Conservation (phyloP, 1,140 invertebrate genomes). For the Scaptomyza pallida region DNA sequence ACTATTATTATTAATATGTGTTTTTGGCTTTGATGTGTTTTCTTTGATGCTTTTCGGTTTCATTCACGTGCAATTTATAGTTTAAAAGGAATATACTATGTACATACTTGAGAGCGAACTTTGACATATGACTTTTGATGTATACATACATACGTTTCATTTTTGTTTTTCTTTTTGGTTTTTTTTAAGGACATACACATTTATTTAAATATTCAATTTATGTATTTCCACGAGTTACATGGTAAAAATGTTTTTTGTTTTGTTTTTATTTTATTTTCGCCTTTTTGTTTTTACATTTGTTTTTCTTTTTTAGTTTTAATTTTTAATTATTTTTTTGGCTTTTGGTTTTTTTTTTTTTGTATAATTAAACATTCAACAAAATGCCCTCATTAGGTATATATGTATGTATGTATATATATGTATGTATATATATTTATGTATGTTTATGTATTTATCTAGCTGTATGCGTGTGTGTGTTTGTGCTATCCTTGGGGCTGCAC, state of each 20-base stretch:
- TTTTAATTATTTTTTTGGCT: conserved; percentile 20
- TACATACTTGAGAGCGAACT: conserved; percentile 39
- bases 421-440: conserved; percentile 31
- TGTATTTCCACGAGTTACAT: conserved; percentile 19
- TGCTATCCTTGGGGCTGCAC: too few relatives aligned
- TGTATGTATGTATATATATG: conserved; percentile 24
- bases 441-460: conserved; percentile 22
- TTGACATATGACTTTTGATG: conserved; percentile 26
- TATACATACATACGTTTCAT: neutral
- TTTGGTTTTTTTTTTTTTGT: conserved; percentile 23
- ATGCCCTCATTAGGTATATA: conserved; percentile 50
- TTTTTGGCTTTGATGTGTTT: neutral
- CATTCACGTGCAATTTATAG: conserved; percentile 47
- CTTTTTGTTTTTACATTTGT: conserved; percentile 48
- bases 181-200: conserved; percentile 31
- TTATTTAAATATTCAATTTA: conserved; percentile 40
- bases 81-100: conserved; percentile 45
- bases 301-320: conserved; percentile 27
- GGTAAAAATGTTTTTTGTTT: conserved; percentile 35
- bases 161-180: too few relatives aligned
- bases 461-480: conserved; percentile 14
- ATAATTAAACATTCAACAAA: conserved; percentile 64
- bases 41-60: conserved; percentile 4
- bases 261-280: too few relatives aligned
- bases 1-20: conserved; percentile 25